Evolutionary conservation across 2,888 invertebrate genomes (phyloP).

Genomic region (Pediacus dermestoides): DNA sequence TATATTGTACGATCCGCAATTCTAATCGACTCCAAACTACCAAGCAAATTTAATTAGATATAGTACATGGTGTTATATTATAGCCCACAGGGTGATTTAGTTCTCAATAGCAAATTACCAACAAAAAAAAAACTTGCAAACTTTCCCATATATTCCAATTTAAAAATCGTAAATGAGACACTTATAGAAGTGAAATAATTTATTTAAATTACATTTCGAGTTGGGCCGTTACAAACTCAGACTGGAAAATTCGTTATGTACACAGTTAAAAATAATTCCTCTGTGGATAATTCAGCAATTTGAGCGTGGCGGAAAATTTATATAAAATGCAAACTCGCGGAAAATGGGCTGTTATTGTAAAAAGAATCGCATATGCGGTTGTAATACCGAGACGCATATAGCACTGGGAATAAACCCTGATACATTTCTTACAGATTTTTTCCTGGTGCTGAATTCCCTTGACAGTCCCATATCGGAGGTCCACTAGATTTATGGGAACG

Average conservation of each 20-base stretch:
- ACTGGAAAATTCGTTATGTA: constrained; percentile 17
- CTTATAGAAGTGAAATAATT: too few species aligned
- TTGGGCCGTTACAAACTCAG: too few species aligned
- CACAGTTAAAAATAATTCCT: constrained; percentile 24
- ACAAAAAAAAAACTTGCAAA: too few species aligned
- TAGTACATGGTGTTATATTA: too few species aligned
- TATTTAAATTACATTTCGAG: too few species aligned
- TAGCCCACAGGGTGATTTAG: too few species aligned
- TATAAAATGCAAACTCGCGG: constrained; percentile 21
- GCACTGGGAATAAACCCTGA: constrained; percentile 21
- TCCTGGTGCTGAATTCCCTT: constrained; percentile 15
- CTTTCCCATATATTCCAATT: too few species aligned
- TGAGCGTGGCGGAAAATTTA: constrained; percentile 20
- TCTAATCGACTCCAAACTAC: too few species aligned
- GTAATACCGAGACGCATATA: constrained; percentile 17
- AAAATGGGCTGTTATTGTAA: constrained; percentile 23
- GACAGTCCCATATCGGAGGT: constrained; percentile 27
- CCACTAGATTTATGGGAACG: constrained; percentile 25
- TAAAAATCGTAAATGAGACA: too few species aligned
- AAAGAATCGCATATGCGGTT: constrained; percentile 26
- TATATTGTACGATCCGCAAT: too few species aligned
- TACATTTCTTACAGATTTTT: constrained; percentile 26
- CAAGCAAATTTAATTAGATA: too few species aligned
- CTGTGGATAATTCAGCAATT: constrained; percentile 19
- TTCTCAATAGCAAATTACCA: too few species aligned